Percentiles rank a stretch among this genome's conserved stretches.
Conservation (phyloP, 1,140 invertebrate species). For the Vollenhovia emeryi region DNA sequence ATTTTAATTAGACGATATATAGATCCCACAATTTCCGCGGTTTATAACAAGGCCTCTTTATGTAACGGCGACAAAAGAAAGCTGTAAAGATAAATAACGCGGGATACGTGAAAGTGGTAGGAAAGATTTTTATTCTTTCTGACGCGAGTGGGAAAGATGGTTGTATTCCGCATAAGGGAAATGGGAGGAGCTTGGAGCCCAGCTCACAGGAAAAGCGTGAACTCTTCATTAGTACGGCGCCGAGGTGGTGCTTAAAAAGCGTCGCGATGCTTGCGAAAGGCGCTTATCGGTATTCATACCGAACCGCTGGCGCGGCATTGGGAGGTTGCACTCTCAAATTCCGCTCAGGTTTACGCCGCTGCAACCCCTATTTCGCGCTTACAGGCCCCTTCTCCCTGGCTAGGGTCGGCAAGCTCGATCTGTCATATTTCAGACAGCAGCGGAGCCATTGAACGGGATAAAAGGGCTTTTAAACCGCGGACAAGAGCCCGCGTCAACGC, state of each 20-base stretch:
- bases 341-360: constrained; percentile 45
- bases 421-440: constrained; percentile 73
- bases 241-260: constrained; percentile 49
- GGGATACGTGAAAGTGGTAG: neutral
- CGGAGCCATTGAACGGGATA: constrained; percentile 53
- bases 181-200: neutral
- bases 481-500: constrained; percentile 66
- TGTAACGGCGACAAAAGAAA: neutral
- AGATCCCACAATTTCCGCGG: too few relatives aligned
- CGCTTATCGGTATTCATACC: constrained; percentile 61
- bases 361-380: constrained; percentile 15
- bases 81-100: constrained; percentile 44
- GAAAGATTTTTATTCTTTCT: neutral
- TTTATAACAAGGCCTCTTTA: neutral
- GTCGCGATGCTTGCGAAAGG: constrained; percentile 29
- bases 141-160: too few relatives aligned
- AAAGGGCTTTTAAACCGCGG: constrained; percentile 72
- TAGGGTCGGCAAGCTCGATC: constrained; percentile 63
- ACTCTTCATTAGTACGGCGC: constrained; percentile 50
- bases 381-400: neutral
- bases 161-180: neutral
- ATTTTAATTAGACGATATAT: neutral
- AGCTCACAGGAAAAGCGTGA: neutral
- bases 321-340: constrained; percentile 58
- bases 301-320: neutral